Evolutionary conservation across 2,113 vertebrate species (phyloP), one percentile per base, ranked within the genome.

Genomic region (Paramisgurnus dabryanus): DNA sequence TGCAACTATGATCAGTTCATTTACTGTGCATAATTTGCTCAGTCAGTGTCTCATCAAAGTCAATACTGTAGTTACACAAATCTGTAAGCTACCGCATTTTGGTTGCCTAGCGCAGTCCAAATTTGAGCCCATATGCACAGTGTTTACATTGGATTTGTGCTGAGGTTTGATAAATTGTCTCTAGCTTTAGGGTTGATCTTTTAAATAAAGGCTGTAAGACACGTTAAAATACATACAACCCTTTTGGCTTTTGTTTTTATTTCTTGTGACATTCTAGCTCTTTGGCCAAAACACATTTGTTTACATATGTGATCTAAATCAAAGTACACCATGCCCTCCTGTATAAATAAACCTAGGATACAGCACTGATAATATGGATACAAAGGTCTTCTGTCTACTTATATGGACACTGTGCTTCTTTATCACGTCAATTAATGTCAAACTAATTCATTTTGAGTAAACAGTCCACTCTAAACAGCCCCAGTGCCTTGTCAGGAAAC

Each of bases 361-460:
- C 68, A 40, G 61, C 7, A 63, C 74, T 78, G 68, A 75, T 74
- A 80, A 83, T 43, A 76, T 8, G 15, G 60, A 66, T 43, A 45
- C 41, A 63, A 75, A 61, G 72, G 67, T 67, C 64, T 80, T 69
- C 68, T 64, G 49, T 67, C 71, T 65, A 76, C 68, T 83, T 68
- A 22, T 53, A 55, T 63, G 67, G 67, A 72, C 73, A 75, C 27
- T 80, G 63, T 58, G 63, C 58, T 83, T 55, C 49, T 82, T 70
- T 84, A 83, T 82, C 65, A 74, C 7, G 0, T 74, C 82, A 84
- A 84, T 86, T 84, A 86, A 76, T 79, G 74, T 85, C 83, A 81
- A 61, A 15, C 12, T 86, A 85, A 86, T 83, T 79, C 70, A 81
- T 80, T 86, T 86, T 79, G 74, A 81, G 78, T 76, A 78, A 81